Evolutionary conservation across 1,140 invertebrate species (phyloP).

Genomic region (Plectus sambesii): DNA sequence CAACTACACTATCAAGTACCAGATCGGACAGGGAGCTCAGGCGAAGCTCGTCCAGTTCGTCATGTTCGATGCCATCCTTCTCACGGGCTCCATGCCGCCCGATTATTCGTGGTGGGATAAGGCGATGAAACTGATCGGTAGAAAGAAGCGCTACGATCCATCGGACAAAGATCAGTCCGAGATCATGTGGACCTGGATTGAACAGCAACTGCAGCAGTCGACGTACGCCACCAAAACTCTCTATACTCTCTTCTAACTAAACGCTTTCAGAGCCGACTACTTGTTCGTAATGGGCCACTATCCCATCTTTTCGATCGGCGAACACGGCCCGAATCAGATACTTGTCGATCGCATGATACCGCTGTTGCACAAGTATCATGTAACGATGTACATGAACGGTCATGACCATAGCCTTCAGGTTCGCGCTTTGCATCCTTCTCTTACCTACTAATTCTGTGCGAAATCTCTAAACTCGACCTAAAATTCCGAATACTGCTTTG

Average conservation of each 20-base stretch:
- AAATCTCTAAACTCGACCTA: too few relatives aligned
- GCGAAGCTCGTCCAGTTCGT: not conserved
- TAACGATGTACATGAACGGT: slow-evolving; percentile 47
- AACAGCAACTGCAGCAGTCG: not conserved
- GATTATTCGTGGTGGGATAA: too few relatives aligned
- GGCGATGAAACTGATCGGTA: too few relatives aligned
- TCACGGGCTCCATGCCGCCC: too few relatives aligned
- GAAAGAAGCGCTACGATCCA: not conserved
- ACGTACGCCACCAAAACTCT: not conserved
- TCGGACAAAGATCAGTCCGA: not conserved
- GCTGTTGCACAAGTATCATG: slow-evolving; percentile 46
- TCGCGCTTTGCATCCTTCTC: too few relatives aligned
- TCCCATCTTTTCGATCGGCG: slow-evolving; percentile 47
- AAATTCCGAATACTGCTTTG: too few relatives aligned
- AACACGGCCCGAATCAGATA: slow-evolving; percentile 47
- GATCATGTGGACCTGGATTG: not conserved
- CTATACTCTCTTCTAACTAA: not conserved
- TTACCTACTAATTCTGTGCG: too few relatives aligned
- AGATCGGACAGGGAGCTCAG: not conserved
- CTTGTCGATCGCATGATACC: slow-evolving; percentile 44
- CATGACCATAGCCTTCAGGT: slow-evolving; percentile 50
- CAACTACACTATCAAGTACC: not conserved
- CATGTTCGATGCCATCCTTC: not conserved
- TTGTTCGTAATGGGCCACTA: slow-evolving; percentile 49
- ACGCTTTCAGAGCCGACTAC: slow-evolving; percentile 43